Evolutionary conservation across 2,888 invertebrate genomes (phyloP), one percentile per base, ranked within the genome.

Genomic region (Selenia dentaria): DNA sequence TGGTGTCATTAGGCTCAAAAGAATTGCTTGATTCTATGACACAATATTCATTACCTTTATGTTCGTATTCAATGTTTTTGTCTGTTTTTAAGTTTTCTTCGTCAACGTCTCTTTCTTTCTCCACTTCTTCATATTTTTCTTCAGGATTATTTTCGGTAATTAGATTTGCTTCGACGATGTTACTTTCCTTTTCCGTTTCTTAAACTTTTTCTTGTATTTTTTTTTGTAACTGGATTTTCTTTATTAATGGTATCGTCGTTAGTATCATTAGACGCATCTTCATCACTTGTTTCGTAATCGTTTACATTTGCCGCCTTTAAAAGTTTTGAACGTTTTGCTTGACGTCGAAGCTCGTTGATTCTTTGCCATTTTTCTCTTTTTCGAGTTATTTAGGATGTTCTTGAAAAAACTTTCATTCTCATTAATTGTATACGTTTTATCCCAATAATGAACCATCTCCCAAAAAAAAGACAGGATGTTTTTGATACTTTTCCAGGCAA

Each of bases 351-450:
- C 35, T 39, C 49, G 25, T 38, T 36, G 20, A 32, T 44, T 34
- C 27, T 40, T 44, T 20, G 13, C 40, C 6, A 35, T 26, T 43
- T 50, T 44, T 24, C 40, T 46, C 32, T 46, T 46, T 9, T 26
- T 29, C 11, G 41, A 41, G 14, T 47, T 51, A 34, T 41, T 48
- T 24, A 46, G 18, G 6, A 49, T 51, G 37, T 40, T 18, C 6
- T 18, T 18, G 18, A 18, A 18, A 52, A 42, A 52, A 42, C 25
- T 24, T 49, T 49, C 45, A 20, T 46, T 37, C 6, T 36, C 27
- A 8, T 35, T 29, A 3, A 28, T 8, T 16, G 45, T 46, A 22
- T 42, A 53, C 13, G 45, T 42, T 18, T 40, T 4, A 12, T 53
- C 52, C 48, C 45, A 53, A 18, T 18, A 8, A 8, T 25, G 25